Evolutionary conservation across 23 tunicate species (phyloP).

Genomic region (Trididemnum nubilum): DNA sequence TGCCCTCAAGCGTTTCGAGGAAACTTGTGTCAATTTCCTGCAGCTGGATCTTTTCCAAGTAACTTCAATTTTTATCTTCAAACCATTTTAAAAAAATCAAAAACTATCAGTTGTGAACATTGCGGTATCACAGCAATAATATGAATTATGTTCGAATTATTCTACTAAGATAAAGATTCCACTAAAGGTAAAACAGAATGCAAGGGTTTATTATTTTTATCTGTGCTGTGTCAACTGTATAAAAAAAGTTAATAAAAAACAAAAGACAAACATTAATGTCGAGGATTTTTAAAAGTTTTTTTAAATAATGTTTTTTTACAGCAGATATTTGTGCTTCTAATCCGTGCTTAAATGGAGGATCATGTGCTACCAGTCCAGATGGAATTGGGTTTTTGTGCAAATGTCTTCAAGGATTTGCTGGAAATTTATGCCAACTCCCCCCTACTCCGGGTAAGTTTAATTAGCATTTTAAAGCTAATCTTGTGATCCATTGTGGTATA

Average conservation of each 20-base stretch:
- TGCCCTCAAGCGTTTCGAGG: neutral
- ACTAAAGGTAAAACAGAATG: no score
- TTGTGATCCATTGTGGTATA: no score
- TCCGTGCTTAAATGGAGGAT: neutral
- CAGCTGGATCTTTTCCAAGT: no score
- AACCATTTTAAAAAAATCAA: no score
- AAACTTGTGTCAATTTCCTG: conserved; percentile 1
- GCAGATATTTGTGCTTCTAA: neutral
- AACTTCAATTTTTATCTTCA: no score
- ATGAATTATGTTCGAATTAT: no score
- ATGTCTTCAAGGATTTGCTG: neutral
- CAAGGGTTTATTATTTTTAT: no score
- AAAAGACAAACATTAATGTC: neutral
- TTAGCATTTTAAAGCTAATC: neutral
- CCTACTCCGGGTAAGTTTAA: neutral
- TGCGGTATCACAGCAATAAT: no score
- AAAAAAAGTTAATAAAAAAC: neutral
- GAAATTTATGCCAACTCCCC: neutral
- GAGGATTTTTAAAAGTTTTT: neutral
- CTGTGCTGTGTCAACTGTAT: neutral
- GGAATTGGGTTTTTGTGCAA: neutral
- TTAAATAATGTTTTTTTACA: neutral
- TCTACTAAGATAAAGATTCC: no score
- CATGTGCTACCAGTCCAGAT: neutral
- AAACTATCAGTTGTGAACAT: no score